Evolutionary conservation across 2,888 invertebrate genomes (phyloP).

Genomic region (Argyresthia albistria): DNA sequence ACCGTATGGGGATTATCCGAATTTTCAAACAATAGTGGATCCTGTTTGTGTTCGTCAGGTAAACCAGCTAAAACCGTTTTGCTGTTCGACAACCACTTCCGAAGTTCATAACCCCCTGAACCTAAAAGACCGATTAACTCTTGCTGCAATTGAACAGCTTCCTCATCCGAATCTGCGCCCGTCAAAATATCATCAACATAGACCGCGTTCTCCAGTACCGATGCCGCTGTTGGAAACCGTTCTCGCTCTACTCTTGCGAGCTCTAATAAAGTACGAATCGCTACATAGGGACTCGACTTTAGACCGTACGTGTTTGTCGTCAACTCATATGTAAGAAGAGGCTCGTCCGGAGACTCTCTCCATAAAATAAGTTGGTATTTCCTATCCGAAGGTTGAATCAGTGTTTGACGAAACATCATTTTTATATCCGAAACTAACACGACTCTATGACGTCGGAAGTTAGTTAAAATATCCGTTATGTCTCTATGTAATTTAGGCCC

Average conservation of each 20-base stretch:
- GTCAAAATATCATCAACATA: too few relatives aligned
- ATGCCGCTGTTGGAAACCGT: neutral
- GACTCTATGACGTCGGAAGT: neutral
- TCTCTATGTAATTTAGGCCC: neutral
- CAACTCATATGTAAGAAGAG: neutral
- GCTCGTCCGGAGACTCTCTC: neutral
- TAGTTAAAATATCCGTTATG: neutral
- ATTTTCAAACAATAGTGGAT: neutral
- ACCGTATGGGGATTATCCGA: neutral
- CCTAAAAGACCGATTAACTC: neutral
- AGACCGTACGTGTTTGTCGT: constrained; percentile 2
- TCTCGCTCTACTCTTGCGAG: neutral
- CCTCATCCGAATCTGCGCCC: too few relatives aligned
- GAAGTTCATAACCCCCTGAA: constrained; percentile 2
- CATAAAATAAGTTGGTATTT: neutral
- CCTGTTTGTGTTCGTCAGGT: neutral
- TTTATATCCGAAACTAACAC: neutral
- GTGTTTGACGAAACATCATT: constrained; percentile 1
- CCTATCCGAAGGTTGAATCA: neutral
- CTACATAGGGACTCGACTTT: constrained; percentile 1
- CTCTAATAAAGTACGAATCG: neutral
- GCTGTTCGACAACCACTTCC: constrained; percentile 3
- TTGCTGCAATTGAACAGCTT: too few relatives aligned
- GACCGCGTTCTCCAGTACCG: too few relatives aligned
- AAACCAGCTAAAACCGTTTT: neutral